A percentile compares a stretch with the other conserved stretches of the same genome.
phyloP scores from a whole-genome alignment of 2,797 vertebrate genomes.

The Bryconaethiops microstoma region DNA sequence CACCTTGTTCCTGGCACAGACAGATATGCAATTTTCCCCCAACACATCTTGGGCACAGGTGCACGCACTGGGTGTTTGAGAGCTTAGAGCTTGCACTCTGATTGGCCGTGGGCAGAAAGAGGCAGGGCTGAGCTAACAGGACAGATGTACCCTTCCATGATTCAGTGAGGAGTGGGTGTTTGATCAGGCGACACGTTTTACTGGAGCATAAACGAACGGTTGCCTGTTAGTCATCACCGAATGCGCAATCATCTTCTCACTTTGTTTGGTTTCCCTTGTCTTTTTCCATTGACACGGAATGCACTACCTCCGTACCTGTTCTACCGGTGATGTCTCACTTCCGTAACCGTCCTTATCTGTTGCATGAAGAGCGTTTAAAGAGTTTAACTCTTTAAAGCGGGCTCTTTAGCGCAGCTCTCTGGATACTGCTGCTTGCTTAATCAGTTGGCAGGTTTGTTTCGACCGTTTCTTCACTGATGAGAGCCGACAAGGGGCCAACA shows the following conservation, averaged over 20 bases:
- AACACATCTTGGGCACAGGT: conserved; percentile 10
- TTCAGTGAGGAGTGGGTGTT: conserved; percentile 72
- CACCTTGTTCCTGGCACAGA: not conserved
- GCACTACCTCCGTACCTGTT: not conserved
- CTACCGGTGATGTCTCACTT: not conserved
- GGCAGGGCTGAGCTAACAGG: conserved; percentile 1
- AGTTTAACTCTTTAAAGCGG: not conserved
- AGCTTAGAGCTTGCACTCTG: conserved; percentile 19
- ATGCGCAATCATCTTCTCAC: conserved; percentile 58
- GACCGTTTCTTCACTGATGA: conserved; percentile 5
- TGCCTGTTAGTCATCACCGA: conserved; percentile 69
- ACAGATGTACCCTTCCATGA: conserved; percentile 54
- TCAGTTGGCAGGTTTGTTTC: conserved; percentile 28
- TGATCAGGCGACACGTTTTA: conserved; percentile 72
- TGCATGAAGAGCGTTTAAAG: not conserved
- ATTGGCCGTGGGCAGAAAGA: conserved; percentile 25
- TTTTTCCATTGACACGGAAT: not conserved
- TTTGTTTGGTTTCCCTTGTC: conserved; percentile 1
- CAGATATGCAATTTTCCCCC: not conserved
- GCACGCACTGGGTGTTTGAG: conserved; percentile 17
- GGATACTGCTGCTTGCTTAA: not conserved
- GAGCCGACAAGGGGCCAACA: conserved; percentile 32
- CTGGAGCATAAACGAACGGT: conserved; percentile 58
- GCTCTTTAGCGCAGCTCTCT: not conserved
- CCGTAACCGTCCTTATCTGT: not conserved